Evolutionary conservation across 1,140 invertebrate genomes (phyloP), one percentile per base, ranked within the genome.

Genomic region (Drosophila pruinosa): DNA sequence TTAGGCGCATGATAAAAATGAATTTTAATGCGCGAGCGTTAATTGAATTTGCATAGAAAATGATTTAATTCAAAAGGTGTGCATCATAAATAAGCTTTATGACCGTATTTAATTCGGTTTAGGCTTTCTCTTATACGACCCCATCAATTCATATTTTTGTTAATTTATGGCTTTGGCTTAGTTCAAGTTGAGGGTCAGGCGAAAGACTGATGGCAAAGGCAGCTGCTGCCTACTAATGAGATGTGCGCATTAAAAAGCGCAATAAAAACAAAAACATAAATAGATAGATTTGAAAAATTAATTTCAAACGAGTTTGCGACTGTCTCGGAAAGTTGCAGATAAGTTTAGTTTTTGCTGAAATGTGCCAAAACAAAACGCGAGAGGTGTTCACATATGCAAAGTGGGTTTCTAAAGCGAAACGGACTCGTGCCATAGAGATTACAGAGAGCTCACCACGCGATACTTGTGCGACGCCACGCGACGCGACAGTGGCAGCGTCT

Each of bases 341-440:
- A 64, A 59, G 50, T 38, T 54, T 26, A 38, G 52, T 31, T 47
- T 56, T 43, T 21, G 63, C 67, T 72, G 39, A 79, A 73, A 76
- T 83, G 67, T 83, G 79, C 65, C 75, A 83, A 74, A 52, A n/a
- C n/a, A n/a, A n/a, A 63, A 41, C 21, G 39, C 19, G 59, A 56
- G 63, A 45, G 70, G 43, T 45, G 77, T 53, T 62, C 12, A 38
- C 69, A 50, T 74, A 86, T 85, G 81, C 82, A 81, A 85, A 85
- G 77, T 86, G 82, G 81, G 81, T 85, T 86, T 85, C 77, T 85
- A 88, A 81, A 86, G 65, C 81, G 70, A 85, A 82, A 75, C 76
- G 67, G 31, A 41, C 24, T 43, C 24, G 53, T 43, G 53, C 38
- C 36, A 28, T 31, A 38, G 43, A 54, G 36, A 45, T 67, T n/a